A percentile compares a stretch with the other conserved stretches of the same genome.
phyloP scores from a whole-genome alignment of 2,113 vertebrate genomes.

The Chaetura pelagica region DNA sequence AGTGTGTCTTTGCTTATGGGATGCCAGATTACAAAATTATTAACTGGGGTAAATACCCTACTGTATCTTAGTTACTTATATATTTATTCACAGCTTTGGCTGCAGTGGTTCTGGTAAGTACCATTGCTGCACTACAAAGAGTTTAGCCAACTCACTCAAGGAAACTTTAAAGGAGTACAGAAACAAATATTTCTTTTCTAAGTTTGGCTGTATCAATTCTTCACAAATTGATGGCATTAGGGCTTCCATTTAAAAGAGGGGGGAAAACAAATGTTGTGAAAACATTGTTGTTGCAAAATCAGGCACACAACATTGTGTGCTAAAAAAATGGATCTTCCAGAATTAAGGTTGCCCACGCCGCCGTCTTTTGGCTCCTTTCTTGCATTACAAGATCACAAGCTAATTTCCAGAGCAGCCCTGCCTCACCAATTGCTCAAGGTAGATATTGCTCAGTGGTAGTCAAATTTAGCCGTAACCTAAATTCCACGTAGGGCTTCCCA shows the following conservation, averaged over 20 bases:
- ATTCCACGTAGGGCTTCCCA: constrained; percentile 1
- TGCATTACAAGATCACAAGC: neutral
- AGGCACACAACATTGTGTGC: neutral
- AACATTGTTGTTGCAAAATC: constrained; percentile 37
- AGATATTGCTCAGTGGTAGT: neutral
- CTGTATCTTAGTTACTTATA: neutral
- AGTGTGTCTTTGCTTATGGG: neutral
- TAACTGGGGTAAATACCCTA: neutral
- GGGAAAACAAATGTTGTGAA: neutral
- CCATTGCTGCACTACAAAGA: neutral
- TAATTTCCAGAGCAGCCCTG: neutral
- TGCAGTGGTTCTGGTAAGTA: neutral
- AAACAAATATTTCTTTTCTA: neutral
- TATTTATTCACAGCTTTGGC: neutral
- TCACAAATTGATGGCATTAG: neutral
- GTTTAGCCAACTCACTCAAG: neutral
- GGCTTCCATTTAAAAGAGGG: neutral
- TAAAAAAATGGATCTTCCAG: constrained; percentile 23
- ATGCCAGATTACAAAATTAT: constrained; percentile 11
- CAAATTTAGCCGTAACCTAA: neutral
- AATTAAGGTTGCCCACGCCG: neutral
- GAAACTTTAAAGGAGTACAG: neutral
- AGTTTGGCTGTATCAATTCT: neutral
- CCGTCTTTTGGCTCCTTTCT: constrained; percentile 1
- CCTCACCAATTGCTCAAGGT: neutral